Evolutionary conservation across 1,140 invertebrate species (phyloP), one percentile per base, ranked within the genome.

Genomic region (Lepidurus apus): DNA sequence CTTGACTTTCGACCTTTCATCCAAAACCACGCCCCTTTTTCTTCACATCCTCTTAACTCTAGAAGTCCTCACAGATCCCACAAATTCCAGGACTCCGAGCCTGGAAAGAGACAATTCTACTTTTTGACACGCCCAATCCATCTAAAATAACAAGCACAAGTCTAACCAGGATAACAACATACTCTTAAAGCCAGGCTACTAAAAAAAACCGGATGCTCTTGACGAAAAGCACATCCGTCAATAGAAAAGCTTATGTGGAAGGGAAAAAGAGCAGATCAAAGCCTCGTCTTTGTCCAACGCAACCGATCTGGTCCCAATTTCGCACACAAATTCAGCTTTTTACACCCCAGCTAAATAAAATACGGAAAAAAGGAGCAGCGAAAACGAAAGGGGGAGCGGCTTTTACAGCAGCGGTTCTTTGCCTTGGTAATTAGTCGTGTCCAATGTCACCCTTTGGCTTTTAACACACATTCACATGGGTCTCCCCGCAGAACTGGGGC

Each of bases 341-440:
- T 7, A 65, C 53, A 9, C 21, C 53, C 53, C 53, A 9, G 8
- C 9, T 7, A 65, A 21, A 65, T 4, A 65, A 65, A 13, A 65
- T 65, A 47, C 45, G 45, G 10, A 47, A 65, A 65, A 65, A 65
- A 11, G 0, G 53, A 65, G 17, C 10, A 47, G 7, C 17, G 53
- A 65, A 65, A 65, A 65, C 53, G 45, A 47, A 47, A 47, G 21
- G 53, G 53, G 53, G 13, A 65, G 53, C 45, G 45, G 21, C 6
- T 65, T 65, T 65, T 21, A 17, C 8, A 65, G 13, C 53, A 65
- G 53, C 53, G 53, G 53, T 65, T 65, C 53, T 65, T 65, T 65
- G 53, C 53, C 53, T 65, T 65, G 53, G 53, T 65, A 65, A 65
- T 65, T 65, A 65, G 53, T 65, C 53, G 53, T 65, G 53, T 65